A percentile compares a stretch with the other conserved stretches of the same genome.
These are phyloP conservation scores for Glaucomys volans DNA, from an alignment of 2,113 vertebrate species.

Conservation along the genomic window DNA sequence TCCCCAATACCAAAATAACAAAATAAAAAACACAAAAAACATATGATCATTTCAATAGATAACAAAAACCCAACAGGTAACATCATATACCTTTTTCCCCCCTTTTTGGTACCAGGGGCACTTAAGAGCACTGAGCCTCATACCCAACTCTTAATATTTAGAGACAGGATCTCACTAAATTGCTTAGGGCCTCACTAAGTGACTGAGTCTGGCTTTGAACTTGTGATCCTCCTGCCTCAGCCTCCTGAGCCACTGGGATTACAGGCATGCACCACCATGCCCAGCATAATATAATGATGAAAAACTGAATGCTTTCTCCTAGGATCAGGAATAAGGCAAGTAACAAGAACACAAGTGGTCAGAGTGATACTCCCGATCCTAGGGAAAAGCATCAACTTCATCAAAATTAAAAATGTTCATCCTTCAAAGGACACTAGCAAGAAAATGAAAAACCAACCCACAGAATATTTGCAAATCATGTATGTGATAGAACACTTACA, in stretches of 20 bases:
- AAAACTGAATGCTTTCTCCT: neutral
- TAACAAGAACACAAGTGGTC: too few species aligned
- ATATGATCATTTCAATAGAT: neutral
- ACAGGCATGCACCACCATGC: too few species aligned
- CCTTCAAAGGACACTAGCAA: too few species aligned
- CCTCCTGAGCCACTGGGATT: too few species aligned
- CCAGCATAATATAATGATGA: neutral
- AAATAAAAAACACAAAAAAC: neutral
- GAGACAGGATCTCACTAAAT: too few species aligned
- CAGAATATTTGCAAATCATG: neutral
- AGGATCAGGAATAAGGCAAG: neutral
- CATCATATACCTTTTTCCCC: neutral
- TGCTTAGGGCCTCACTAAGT: too few species aligned
- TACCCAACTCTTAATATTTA: too few species aligned
- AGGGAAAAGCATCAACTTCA: neutral
- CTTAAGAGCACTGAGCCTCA: too few species aligned
- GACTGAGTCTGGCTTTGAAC: too few species aligned
- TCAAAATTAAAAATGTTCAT: neutral
- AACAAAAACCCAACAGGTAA: neutral
- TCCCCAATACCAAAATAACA: neutral
- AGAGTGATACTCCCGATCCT: neutral
- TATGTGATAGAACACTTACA: neutral
- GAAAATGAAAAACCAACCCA: too few species aligned
- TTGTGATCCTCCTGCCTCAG: too few species aligned
- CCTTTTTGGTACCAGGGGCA: too few species aligned